Base-by-base conservation (phyloP, 2,113 vertebrate species). In the Gnathonemus longibarbis region DNA sequence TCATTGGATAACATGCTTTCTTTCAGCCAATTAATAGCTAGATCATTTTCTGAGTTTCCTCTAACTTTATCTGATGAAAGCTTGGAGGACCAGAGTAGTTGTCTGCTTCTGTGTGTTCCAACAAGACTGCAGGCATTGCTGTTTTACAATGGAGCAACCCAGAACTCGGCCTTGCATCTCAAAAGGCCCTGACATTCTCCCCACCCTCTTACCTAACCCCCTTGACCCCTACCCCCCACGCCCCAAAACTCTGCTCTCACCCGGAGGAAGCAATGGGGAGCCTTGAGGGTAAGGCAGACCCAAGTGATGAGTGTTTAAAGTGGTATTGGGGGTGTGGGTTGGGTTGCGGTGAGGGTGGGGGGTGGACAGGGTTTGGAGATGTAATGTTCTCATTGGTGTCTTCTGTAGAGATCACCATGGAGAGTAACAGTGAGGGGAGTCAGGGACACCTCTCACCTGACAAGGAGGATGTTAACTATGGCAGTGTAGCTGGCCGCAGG, bases 341-440 rank as follows among this genome's bases (percentile, higher is more conserved):
- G 50, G 52, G 48, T 49, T 39, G 74, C 5, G 85, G 27, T 80
- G 66, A 89, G 19, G 86, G 42, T 80, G 21, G 58, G 31, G 49
- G 77, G 77, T 19, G 87, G 31, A 91, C 90, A 91, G 92, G 92
- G 92, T 94, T 92, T 95, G 92, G 94, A 94, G 95, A 93, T 91
- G 91, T 94, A 95, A 95, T 88, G 91, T 91, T 96, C 93, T 96
- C 94, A 95, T 96, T 96, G 96, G 96, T 96, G 95, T 96, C 93
- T 96, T 95, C 96, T 96, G 87, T 97, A 97, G 97, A 97, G 95
- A 97, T 98, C 96, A 97, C 97, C 96, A 95, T 97, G 96, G 97
- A 98, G 95, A 97, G 97, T 97, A 97, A 96, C 97, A 97, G 97
- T 97, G 97, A 97, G 96, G 97, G 97, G 95, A 97, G 97, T 97